Base-by-base conservation (phyloP, 2,113 vertebrate genomes). In the Axis porcinus region DNA sequence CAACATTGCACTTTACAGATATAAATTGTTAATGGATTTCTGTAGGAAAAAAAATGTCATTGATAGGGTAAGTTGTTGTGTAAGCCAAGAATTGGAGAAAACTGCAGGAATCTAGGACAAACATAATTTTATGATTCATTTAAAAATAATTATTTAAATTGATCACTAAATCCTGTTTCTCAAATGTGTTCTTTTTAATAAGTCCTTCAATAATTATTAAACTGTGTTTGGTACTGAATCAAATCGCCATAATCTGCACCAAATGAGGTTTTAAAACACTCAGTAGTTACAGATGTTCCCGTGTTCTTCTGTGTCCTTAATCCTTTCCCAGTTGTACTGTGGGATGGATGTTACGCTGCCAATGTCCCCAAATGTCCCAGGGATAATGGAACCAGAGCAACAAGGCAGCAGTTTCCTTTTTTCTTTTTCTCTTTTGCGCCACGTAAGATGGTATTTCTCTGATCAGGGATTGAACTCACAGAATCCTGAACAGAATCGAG, bases 21-120 rank as follows among this genome's bases (percentile, higher is more conserved):
- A 95, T 15, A 97, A 86, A 86, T 87, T 94, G 28, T 83, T 81
- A 55, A 92, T 57, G 79, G 25, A 67, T 86, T 97, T 97, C 91
- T 52, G 43, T 52, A 76, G 50, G 14, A 86, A 74, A 62, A 67
- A 95, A 52, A 58, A 87, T 36, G 16, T 55, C 67, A 21, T 82
- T 74, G 11, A 60, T 86, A 86, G n/a, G 12, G 4, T 60, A n/a
- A 82, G 15, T 54, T 82, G n/a, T 85, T 78, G n/a, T 14, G 6
- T 84, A 58, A 58, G 25, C 7, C 85, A 85, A 95, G n/a, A 88
- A 70, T n/a, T 78, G 45, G 11, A 57, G 17, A 86, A 67, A 84
- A 0, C 55, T 28, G 14, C 82, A 88, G n/a, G 79, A 94, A 43
- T 92, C 30, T 70, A 76, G 43, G 47, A 58, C 1, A 52, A 88